Evolutionary conservation across 2,113 vertebrate species (phyloP).

Genomic region (Stigmatopora argus): DNA sequence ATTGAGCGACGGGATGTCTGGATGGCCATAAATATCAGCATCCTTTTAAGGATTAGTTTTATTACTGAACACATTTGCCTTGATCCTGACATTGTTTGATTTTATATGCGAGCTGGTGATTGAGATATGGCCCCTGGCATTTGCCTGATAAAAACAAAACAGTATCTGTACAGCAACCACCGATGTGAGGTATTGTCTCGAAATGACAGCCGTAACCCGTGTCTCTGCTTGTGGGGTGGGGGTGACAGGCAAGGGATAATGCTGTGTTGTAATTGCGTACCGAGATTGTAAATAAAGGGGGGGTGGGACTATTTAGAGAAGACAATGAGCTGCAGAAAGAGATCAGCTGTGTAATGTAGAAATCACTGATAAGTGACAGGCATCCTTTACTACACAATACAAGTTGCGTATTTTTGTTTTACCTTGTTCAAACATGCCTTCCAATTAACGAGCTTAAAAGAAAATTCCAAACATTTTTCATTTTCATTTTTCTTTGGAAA

Average conservation of each 20-base stretch:
- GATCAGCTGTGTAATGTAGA: slow-evolving; percentile 38
- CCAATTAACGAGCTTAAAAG: too few relatives aligned
- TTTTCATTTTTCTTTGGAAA: too few relatives aligned
- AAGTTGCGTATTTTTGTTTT: slow-evolving; percentile 33
- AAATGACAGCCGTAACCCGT: slow-evolving; percentile 36
- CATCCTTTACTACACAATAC: slow-evolving; percentile 30
- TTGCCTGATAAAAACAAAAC: slow-evolving; percentile 47
- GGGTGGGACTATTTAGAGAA: slow-evolving; percentile 44
- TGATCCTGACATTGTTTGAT: slow-evolving; percentile 12
- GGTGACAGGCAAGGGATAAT: slow-evolving; percentile 36
- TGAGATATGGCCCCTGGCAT: slow-evolving; percentile 41
- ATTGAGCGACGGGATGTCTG: neutral
- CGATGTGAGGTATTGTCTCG: slow-evolving; percentile 48
- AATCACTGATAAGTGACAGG: slow-evolving; percentile 55
- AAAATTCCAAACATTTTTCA: neutral
- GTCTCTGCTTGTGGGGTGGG: slow-evolving; percentile 41
- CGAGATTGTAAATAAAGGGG: slow-evolving; percentile 47
- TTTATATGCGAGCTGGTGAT: slow-evolving; percentile 23
- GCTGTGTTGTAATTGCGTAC: slow-evolving; percentile 51
- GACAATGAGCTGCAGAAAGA: slow-evolving; percentile 54
- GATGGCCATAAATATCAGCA: slow-evolving; percentile 17
- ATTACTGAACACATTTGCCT: slow-evolving; percentile 8
- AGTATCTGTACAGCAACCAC: slow-evolving; percentile 31
- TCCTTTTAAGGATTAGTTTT: slow-evolving; percentile 4
- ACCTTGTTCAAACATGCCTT: neutral